Evolutionary conservation across 1,140 invertebrate species (phyloP).

Genomic region (Gryllus bimaculatus): DNA sequence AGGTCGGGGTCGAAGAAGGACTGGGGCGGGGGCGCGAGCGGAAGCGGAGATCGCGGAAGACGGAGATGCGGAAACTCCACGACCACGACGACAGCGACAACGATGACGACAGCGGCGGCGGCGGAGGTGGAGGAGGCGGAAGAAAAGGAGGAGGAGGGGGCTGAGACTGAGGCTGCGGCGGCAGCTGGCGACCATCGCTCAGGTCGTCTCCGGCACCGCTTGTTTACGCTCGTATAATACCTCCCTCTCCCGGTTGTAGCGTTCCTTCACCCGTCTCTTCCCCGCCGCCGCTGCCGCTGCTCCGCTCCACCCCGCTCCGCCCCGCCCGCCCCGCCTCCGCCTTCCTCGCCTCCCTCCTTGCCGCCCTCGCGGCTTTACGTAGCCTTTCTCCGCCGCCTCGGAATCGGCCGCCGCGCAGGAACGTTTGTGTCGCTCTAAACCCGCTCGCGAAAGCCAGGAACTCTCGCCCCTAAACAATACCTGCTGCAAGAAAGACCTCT

Average conservation of each 20-base stretch:
- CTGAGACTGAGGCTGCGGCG: neutral
- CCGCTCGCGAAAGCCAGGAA: neutral
- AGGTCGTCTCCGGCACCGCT: neutral
- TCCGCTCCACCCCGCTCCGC: too few species aligned
- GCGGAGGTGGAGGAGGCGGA: neutral
- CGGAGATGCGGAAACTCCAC: neutral
- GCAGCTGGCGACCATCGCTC: neutral
- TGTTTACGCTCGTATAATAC: constrained; percentile 4
- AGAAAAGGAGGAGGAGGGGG: neutral
- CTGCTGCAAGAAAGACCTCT: neutral
- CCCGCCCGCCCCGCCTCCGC: too few species aligned
- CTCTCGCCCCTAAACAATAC: neutral
- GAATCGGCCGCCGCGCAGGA: neutral
- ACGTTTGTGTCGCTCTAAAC: neutral
- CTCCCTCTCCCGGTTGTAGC: neutral
- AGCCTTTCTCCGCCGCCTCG: neutral
- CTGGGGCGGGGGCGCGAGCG: too few species aligned
- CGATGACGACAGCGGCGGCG: neutral
- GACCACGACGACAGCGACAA: neutral
- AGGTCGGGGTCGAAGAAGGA: too few species aligned
- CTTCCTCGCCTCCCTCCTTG: neutral
- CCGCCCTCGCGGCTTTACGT: neutral
- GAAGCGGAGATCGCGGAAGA: neutral
- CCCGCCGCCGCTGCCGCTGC: too few species aligned
- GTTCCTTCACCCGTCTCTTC: neutral